Percentiles rank a stretch among this genome's conserved stretches.
Conservation (phyloP, 2,113 vertebrate genomes). For the Hyaena hyaena region DNA sequence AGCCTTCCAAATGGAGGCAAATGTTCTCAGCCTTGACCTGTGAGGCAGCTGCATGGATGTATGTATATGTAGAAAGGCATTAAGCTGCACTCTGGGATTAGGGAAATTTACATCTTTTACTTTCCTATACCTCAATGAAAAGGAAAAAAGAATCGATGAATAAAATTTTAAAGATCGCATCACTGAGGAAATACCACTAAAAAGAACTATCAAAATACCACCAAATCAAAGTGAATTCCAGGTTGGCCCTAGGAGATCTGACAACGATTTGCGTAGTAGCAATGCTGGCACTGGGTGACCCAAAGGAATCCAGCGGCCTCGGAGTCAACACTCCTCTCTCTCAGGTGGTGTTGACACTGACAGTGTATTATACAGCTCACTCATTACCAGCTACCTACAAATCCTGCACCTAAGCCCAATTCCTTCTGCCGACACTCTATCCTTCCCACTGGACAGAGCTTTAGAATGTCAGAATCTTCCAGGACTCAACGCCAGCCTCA, state of each 20-base stretch:
- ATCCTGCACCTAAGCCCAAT: background rate
- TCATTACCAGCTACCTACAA: background rate
- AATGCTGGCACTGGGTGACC: background rate
- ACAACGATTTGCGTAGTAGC: background rate
- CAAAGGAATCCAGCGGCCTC: fast-evolving
- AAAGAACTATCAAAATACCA: background rate
- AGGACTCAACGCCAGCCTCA: background rate
- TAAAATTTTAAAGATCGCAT: background rate
- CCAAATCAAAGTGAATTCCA: background rate
- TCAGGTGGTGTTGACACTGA: fast-evolving
- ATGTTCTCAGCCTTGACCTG: background rate
- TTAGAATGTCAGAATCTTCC: background rate
- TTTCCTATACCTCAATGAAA: background rate
- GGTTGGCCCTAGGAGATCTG: background rate
- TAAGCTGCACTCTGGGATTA: background rate
- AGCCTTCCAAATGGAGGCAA: background rate
- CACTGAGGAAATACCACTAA: conserved; percentile 3
- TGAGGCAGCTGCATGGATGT: background rate
- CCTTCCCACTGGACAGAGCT: background rate
- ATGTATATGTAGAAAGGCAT: background rate
- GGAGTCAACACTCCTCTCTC: background rate
- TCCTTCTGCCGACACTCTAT: background rate
- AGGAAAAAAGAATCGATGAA: background rate
- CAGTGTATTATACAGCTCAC: background rate
- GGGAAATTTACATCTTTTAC: background rate